Base-by-base conservation (phyloP, 2,888 invertebrate species). In the Blastobasis adustella region DNA sequence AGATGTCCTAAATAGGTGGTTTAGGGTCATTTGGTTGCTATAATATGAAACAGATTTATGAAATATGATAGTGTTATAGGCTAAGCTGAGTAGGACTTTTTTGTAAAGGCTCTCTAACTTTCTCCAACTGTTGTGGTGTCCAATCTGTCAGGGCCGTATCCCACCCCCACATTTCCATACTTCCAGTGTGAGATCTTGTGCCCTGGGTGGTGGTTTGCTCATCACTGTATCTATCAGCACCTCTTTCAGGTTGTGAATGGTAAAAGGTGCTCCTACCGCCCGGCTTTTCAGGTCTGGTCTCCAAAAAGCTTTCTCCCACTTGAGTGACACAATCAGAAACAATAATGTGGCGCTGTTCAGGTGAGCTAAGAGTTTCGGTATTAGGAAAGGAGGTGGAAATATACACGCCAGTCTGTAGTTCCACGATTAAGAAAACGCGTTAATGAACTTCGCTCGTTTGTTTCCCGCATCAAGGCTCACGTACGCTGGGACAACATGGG, bases 141-240 rank as follows among this genome's bases (percentile, higher is more conserved):
- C 49, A 51, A 42, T 52, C 47, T 48, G 47, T 45, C 52, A 54
- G 37, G 53, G 1, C 40, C 38, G 23, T 39, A 36, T 40, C 4
- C 62, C 62, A 61, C 59, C 61, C 60, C 51, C 56, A 52, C 60
- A 49, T 53, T 42, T 55, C 62, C 61, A 65, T 10, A 52, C 54
- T 47, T 55, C 54, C 47, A 65, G 50, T 9, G 1, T 9, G 6
- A 63, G 37, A 4, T 56, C 8, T 6, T 57, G 23, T 6, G 53
- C 50, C 7, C 54, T 43, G 1, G 54, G 56, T 1, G 57, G 61
- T 0, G 58, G 57, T 0, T 1, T 50, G 0, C 45, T 51, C 10
- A 59, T 60, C 4, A 10, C 10, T 1, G 52, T 45, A 48, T 63
- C 63, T 23, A 61, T 46, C 1, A 64, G 47, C 4, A 51, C 36